A percentile compares a stretch with the other conserved stretches of the same genome.
phyloP scores from a whole-genome alignment of 1,140 invertebrate genomes.

The Papilio machaon region DNA sequence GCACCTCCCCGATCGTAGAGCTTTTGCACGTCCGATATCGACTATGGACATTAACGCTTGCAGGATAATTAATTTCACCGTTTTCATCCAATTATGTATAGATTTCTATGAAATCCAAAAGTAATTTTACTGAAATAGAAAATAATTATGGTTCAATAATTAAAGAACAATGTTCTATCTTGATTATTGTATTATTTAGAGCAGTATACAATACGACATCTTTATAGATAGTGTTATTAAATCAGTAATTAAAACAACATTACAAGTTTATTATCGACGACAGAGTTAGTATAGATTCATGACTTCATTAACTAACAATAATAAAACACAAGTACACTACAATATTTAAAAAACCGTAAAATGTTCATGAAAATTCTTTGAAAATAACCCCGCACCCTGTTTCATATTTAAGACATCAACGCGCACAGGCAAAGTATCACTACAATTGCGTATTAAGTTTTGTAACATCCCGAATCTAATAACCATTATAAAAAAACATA shows the following conservation, averaged over 20 bases:
- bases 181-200: not conserved
- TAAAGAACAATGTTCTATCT: not conserved
- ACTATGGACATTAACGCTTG: constrained; percentile 64
- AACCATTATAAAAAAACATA: no score
- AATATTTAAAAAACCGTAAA: not conserved
- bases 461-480: no score
- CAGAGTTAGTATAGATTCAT: not conserved
- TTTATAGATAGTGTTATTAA: not conserved
- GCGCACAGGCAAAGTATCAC: constrained; percentile 48
- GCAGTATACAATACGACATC: not conserved
- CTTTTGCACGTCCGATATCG: constrained; percentile 68
- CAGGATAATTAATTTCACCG: constrained; percentile 53
- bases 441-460: not conserved
- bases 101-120: not conserved
- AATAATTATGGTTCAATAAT: not conserved
- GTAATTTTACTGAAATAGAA: not conserved
- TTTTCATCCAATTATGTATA: not conserved
- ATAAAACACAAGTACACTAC: not conserved
- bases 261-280: constrained; percentile 1
- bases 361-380: not conserved
- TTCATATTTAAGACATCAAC: constrained; percentile 74
- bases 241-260: not conserved
- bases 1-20: constrained; percentile 58
- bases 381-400: constrained; percentile 26
- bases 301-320: not conserved